Evolutionary conservation across 2,888 invertebrate genomes (phyloP).

Genomic region (Bibio marci): DNA sequence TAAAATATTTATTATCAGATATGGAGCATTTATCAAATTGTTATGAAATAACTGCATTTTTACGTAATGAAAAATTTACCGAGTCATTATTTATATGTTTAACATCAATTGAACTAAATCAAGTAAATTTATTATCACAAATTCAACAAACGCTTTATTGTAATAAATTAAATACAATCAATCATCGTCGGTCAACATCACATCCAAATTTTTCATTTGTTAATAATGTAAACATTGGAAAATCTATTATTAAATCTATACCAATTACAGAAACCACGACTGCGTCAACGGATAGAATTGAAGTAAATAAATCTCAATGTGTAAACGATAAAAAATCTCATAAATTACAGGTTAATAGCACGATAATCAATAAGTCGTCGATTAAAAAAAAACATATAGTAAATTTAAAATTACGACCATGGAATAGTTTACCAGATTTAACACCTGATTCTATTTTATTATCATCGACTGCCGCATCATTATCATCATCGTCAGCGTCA

Average conservation of each 20-base stretch:
- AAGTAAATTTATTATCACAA: conserved; percentile 40
- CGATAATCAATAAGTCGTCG: background rate
- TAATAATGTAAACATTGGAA: too few species aligned
- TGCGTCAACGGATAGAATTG: too few species aligned
- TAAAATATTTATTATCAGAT: conserved; percentile 44
- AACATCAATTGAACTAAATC: conserved; percentile 43
- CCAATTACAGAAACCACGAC: too few species aligned
- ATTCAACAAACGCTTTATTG: conserved; percentile 37
- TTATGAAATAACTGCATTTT: conserved; percentile 38
- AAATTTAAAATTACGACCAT: conserved; percentile 23
- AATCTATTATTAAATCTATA: too few species aligned
- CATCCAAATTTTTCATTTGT: conserved; percentile 35
- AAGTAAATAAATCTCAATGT: background rate
- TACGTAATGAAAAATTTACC: conserved; percentile 39
- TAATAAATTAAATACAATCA: conserved; percentile 16
- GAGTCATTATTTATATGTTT: conserved; percentile 44
- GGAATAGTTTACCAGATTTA: conserved; percentile 29
- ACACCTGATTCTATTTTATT: conserved; percentile 18
- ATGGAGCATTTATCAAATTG: conserved; percentile 39
- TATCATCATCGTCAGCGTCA: background rate
- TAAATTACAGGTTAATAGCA: background rate
- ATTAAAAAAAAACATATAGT: background rate
- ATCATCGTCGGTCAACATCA: conserved; percentile 32
- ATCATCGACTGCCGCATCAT: background rate
- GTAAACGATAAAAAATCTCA: background rate